Evolutionary conservation across 2,113 vertebrate genomes (phyloP), one percentile per base, ranked within the genome.

Genomic region (Cynopterus brachyotis): DNA sequence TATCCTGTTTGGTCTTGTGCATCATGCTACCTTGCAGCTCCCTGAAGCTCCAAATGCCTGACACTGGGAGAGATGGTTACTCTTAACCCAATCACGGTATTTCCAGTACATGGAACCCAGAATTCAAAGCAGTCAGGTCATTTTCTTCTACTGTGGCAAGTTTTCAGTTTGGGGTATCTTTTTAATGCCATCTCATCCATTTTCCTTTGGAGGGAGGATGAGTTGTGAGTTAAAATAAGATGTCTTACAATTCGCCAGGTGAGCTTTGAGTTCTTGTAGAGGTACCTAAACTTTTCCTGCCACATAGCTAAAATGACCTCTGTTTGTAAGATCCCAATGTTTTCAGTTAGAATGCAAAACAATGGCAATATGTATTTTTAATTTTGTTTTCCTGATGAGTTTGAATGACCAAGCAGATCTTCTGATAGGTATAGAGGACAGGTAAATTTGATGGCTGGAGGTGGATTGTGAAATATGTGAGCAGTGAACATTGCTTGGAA

Each of bases 101-200:
- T 37, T 75, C 22, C 0, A 59, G 64, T 32, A 15, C 15, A 59
- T 11, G 57, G 55, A 20, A 85, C 28, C n/a, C 22, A 89, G 32
- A 32, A 42, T 30, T 6, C 67, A 73, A 82, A 64, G 35, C 5
- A 20, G 9, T 30, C 66, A 82, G 32, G 28, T 24, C 5, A 32
- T 66, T 70, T 87, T 80, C 69, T 96, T 59, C 22, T 76, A 62
- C 69, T 22, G 8, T 67, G 62, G n/a, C 62, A 42, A 13, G 26
- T 92, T 97, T 96, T 85, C 67, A 55, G 37, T 64, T 75, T 95
- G 79, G 82, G 53, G 26, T 47, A n/a, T 91, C 45, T 72, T 80
- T 59, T 89, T 20, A 93, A 62, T 91, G 35, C 35, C 28, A 37
- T 62, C 9, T 35, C 10, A 80, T 66, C 9, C 75, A 9, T 75